A percentile compares a stretch with the other conserved stretches of the same genome.
These are phyloP conservation scores for Deroplatys truncata DNA, from an alignment of 2,888 invertebrate genomes.

Conservation along the genomic window DNA sequence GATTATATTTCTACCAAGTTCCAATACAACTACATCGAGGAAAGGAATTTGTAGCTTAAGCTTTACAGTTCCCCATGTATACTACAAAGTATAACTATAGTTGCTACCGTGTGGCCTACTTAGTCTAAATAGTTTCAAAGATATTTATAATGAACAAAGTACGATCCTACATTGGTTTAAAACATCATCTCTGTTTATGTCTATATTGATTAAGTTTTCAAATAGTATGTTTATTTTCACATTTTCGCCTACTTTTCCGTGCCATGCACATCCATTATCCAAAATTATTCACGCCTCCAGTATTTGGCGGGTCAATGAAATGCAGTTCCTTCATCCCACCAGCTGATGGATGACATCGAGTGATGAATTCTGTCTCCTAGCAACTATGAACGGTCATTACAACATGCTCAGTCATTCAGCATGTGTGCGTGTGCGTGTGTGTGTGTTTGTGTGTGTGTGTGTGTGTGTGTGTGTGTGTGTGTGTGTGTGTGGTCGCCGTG, in stretches of 20 bases:
- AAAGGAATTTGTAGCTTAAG: too few species aligned
- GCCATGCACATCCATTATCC: not conserved
- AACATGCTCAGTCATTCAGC: constrained; percentile 6
- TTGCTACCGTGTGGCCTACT: too few species aligned
- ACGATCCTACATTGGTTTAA: too few species aligned
- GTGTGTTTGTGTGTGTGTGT: too few species aligned
- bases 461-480: too few species aligned
- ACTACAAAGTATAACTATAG: too few species aligned
- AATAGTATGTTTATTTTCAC: not conserved
- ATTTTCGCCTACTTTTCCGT: not conserved
- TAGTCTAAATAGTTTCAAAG: too few species aligned
- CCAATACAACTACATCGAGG: too few species aligned
- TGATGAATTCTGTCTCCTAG: constrained; percentile 15
- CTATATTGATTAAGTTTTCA: not conserved
- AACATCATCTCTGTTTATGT: not conserved
- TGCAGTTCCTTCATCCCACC: not conserved
- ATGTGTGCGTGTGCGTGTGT: too few species aligned
- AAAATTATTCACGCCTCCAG: not conserved
- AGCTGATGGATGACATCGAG: constrained; percentile 5
- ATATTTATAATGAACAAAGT: too few species aligned
- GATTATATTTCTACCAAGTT: too few species aligned
- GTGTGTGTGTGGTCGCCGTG: not conserved
- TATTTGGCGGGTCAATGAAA: not conserved
- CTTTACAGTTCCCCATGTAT: too few species aligned
- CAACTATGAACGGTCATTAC: constrained; percentile 13